These are phyloP conservation scores for Umimayanthus kanabou DNA, from an alignment of 92 coral and sea anemone genomes.

Conservation along the genomic window DNA sequence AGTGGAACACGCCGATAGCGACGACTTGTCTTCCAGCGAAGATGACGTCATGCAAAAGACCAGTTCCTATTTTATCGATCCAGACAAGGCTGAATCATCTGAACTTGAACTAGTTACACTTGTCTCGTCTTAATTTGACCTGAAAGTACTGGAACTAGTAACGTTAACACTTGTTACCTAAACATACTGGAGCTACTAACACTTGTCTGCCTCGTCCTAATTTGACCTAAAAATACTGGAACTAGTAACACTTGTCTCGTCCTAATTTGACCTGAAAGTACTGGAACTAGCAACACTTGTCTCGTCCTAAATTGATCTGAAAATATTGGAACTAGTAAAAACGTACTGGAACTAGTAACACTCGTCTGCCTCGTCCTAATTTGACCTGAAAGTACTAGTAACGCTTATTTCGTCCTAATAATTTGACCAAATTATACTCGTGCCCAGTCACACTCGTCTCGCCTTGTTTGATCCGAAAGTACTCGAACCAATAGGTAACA, in stretches of 20 bases:
- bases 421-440: too few species aligned
- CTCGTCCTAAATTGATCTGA: neutral
- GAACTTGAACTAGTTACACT: conserved; percentile 39
- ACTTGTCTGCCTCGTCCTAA: conserved; percentile 3
- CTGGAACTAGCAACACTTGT: conserved; percentile 20
- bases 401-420: neutral
- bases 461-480: neutral
- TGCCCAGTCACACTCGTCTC: conserved; percentile 13
- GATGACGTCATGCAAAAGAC: neutral
- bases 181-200: conserved; percentile 4
- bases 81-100: conserved; percentile 42
- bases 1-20: neutral
- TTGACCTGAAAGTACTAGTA: neutral
- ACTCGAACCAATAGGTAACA: too few species aligned
- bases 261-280: neutral
- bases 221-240: neutral
- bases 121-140: conserved; percentile 22
- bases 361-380: neutral
- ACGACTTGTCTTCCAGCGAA: neutral
- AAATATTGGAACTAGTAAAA: conserved; percentile 20
- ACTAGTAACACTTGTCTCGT: neutral
- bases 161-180: neutral
- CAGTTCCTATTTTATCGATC: conserved; percentile 37
- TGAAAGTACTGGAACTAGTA: neutral
- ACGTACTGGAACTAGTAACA: conserved; percentile 5